Percentiles rank a stretch among this genome's conserved stretches.
Conservation (phyloP, 2,797 vertebrate species). For the Epinephelus malabaricus region DNA sequence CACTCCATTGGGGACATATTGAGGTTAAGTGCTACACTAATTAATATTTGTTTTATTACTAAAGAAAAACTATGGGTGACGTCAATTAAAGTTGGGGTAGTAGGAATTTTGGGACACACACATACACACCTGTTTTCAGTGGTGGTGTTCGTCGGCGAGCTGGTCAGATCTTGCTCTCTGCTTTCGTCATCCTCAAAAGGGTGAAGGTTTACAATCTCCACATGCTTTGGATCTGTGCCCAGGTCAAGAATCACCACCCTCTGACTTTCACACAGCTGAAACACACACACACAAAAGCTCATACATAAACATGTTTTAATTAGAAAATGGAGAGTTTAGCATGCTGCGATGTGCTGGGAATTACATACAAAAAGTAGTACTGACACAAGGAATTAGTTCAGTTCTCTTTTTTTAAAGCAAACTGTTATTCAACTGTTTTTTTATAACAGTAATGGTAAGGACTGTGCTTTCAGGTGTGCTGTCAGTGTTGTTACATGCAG, state of each 20-base stretch:
- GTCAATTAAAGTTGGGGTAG: too few relatives aligned
- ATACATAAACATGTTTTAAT: too few relatives aligned
- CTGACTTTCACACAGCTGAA: conserved; percentile 66
- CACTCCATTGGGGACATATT: not conserved
- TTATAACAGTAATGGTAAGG: not conserved
- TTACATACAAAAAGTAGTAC: too few relatives aligned
- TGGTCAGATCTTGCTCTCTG: conserved; percentile 79
- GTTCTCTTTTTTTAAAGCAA: not conserved
- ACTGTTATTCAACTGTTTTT: not conserved
- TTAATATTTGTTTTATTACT: not conserved
- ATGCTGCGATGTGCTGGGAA: too few relatives aligned
- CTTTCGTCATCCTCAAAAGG: conserved; percentile 81
- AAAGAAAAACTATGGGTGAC: not conserved
- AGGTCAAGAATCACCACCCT: conserved; percentile 70
- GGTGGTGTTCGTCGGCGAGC: conserved; percentile 69
- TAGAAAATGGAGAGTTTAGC: not conserved
- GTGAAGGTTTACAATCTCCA: conserved; percentile 85
- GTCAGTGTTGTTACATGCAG: not conserved
- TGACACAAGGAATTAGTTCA: not conserved
- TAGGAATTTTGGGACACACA: not conserved
- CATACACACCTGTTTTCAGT: conserved; percentile 71
- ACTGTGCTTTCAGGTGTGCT: not conserved
- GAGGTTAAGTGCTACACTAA: not conserved
- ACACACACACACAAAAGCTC: conserved; percentile 24
- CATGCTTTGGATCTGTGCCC: conserved; percentile 66